These are phyloP conservation scores for Agapornis canus DNA, from an alignment of 2,797 vertebrate species.

Conservation along the genomic window DNA sequence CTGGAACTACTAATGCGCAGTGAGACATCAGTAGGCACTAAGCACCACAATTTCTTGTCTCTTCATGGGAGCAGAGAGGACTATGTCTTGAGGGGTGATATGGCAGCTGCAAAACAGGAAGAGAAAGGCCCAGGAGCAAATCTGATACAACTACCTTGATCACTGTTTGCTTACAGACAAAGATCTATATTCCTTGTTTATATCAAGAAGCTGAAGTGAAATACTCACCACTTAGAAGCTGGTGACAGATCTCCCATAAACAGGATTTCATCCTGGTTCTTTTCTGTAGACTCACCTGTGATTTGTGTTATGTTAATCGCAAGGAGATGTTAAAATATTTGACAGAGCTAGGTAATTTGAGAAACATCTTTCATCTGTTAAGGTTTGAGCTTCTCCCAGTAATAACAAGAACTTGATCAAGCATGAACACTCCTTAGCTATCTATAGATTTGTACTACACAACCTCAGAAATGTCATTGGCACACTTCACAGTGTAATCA, in stretches of 20 bases:
- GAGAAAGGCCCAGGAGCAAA: not conserved
- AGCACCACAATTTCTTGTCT: not conserved
- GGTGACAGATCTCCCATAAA: constrained; percentile 38
- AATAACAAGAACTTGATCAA: constrained; percentile 73
- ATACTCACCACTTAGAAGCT: constrained; percentile 23
- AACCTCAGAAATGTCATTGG: constrained; percentile 74
- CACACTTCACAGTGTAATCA: constrained; percentile 71
- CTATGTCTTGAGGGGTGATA: not conserved
- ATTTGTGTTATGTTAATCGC: constrained; percentile 43
- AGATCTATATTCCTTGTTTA: constrained; percentile 35
- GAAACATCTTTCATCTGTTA: constrained; percentile 58
- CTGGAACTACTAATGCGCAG: not conserved
- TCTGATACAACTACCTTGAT: not conserved
- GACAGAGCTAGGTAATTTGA: constrained; percentile 38
- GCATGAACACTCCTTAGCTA: constrained; percentile 69
- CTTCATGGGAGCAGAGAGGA: not conserved
- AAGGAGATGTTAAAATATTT: constrained; percentile 54
- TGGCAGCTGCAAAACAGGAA: not conserved
- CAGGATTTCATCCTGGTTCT: not conserved
- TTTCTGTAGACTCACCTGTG: not conserved
- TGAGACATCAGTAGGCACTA: not conserved
- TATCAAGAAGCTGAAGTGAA: constrained; percentile 39
- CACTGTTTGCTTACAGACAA: not conserved
- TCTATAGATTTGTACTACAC: constrained; percentile 74
- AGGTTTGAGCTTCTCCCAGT: constrained; percentile 60